Conservation (phyloP, 2,888 invertebrate species). For the Megaustenia siamemsis region DNA sequence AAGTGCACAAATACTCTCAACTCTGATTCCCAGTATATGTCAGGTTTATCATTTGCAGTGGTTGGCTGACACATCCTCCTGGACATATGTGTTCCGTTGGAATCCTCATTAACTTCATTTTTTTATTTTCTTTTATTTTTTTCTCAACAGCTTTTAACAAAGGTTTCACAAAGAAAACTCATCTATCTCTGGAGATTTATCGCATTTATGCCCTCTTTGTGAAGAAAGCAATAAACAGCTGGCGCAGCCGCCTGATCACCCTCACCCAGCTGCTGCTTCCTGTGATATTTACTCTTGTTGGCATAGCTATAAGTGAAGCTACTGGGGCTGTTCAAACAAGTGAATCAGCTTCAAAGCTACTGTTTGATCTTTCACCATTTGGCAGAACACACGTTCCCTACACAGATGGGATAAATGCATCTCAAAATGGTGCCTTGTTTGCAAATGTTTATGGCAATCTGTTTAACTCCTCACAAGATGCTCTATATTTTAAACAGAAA, state of each 20-base stretch:
- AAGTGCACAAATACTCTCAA: too few species aligned
- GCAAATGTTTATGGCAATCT: slow-evolving; percentile 16
- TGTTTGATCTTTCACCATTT: slow-evolving; percentile 81
- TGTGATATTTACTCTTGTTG: slow-evolving; percentile 84
- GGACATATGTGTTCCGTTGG: too few species aligned
- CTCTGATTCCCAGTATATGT: too few species aligned
- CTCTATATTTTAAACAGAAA: background rate
- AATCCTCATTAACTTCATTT: too few species aligned
- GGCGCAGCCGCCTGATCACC: slow-evolving; percentile 85
- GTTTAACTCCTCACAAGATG: slow-evolving; percentile 1
- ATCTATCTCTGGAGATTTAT: slow-evolving; percentile 81
- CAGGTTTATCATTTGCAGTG: too few species aligned
- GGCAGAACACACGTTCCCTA: slow-evolving; percentile 56
- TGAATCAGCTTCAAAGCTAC: too few species aligned
- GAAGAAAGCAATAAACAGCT: slow-evolving; percentile 84
- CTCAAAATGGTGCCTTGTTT: background rate
- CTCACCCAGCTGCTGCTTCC: slow-evolving; percentile 84
- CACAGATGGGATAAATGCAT: slow-evolving; percentile 56
- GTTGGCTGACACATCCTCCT: too few species aligned
- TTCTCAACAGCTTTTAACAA: slow-evolving; percentile 63
- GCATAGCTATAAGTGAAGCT: slow-evolving; percentile 83
- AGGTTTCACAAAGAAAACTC: slow-evolving; percentile 68
- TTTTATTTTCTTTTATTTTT: too few species aligned
- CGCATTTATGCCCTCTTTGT: slow-evolving; percentile 85
- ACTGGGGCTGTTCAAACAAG: background rate